Conservation (phyloP, 2,888 invertebrate species). For the Heliconius charithonia region DNA sequence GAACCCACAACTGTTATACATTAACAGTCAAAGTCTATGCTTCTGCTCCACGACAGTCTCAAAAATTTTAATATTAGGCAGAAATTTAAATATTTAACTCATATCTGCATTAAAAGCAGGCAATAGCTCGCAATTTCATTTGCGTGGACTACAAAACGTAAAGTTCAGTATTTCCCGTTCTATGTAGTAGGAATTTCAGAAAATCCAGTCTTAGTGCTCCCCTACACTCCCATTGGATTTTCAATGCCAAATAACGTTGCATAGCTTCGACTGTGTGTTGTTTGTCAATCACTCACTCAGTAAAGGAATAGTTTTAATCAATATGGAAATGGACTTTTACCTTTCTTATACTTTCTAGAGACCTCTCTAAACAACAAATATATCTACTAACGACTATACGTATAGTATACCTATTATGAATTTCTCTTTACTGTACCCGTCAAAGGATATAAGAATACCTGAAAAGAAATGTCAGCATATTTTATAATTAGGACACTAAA, state of each 20-base stretch:
- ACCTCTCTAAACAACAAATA: too few species aligned
- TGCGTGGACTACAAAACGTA: neutral
- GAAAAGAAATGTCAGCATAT: neutral
- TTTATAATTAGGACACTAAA: neutral
- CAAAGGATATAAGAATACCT: neutral
- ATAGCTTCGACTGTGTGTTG: neutral
- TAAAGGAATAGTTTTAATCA: neutral
- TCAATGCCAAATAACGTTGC: neutral
- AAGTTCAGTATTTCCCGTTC: too few species aligned
- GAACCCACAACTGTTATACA: neutral
- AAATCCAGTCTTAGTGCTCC: too few species aligned
- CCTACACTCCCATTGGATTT: neutral
- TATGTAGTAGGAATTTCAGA: too few species aligned
- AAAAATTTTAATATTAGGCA: neutral
- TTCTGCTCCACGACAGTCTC: neutral
- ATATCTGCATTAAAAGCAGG: neutral
- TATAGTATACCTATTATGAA: neutral
- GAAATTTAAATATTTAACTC: neutral
- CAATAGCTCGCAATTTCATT: neutral
- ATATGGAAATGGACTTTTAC: neutral
- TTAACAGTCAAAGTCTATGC: neutral
- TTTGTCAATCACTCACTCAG: neutral
- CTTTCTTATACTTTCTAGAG: neutral
- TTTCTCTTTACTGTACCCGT: neutral
- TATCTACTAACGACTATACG: too few species aligned